A percentile compares a stretch with the other conserved stretches of the same genome.
These are phyloP conservation scores for Tenodera sinensis DNA, from an alignment of 2,888 invertebrate species.

Conservation along the genomic window DNA sequence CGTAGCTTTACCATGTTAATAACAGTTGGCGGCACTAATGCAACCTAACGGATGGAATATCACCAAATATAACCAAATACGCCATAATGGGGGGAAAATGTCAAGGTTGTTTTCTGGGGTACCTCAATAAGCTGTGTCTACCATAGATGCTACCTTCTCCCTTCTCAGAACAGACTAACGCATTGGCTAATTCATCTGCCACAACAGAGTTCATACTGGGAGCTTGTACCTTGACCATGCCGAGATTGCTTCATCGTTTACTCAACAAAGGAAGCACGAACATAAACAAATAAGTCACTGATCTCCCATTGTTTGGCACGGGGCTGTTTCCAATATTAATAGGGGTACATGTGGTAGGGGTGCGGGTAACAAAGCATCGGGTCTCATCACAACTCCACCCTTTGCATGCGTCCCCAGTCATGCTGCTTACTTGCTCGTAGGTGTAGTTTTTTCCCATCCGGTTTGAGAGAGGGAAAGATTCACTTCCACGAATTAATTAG, in stretches of 20 bases:
- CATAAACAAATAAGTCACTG: not conserved
- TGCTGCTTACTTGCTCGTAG: not conserved
- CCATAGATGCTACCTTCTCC: no score
- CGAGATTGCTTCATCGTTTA: not conserved
- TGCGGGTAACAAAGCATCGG: not conserved
- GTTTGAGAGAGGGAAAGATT: not conserved
- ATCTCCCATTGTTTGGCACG: not conserved
- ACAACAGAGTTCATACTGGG: not conserved
- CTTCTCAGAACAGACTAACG: not conserved
- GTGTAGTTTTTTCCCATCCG: not conserved
- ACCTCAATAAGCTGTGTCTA: no score
- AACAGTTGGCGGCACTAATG: no score
- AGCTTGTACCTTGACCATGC: not conserved
- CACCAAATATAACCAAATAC: no score
- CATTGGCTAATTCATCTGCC: not conserved
- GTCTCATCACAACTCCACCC: not conserved
- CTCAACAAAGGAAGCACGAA: not conserved
- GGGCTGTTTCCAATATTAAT: not conserved
- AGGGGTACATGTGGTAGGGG: not conserved
- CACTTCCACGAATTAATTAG: conserved; percentile 15
- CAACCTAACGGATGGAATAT: no score
- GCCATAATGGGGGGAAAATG: no score
- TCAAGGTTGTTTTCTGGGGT: no score
- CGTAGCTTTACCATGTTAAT: no score
- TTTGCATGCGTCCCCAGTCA: not conserved